These are phyloP conservation scores for Pararge aegeria DNA, from an alignment of 1,140 invertebrate species.

Conservation along the genomic window DNA sequence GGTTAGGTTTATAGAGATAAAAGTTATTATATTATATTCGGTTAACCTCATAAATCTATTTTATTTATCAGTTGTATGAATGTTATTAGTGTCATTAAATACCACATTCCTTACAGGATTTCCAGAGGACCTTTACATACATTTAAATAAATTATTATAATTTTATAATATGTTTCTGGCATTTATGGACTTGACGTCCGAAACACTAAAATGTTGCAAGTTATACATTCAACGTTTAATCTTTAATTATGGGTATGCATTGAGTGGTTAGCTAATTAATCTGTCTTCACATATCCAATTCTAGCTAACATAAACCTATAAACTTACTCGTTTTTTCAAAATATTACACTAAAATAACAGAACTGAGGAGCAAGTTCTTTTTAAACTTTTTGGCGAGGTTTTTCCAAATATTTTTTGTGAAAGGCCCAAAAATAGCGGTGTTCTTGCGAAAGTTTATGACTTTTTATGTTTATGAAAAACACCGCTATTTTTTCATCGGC, in stretches of 20 bases:
- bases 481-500: too few species aligned
- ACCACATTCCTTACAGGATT: conserved; percentile 56
- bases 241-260: conserved; percentile 11
- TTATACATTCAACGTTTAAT: not conserved
- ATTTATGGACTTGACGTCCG: conserved; percentile 26
- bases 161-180: conserved; percentile 46
- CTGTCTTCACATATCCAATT: conserved; percentile 17
- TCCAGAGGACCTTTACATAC: conserved; percentile 22
- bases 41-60: conserved; percentile 14
- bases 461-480: too few species aligned
- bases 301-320: not conserved
- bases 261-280: conserved; percentile 16
- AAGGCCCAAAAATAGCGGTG: too few species aligned
- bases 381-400: too few species aligned
- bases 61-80: conserved; percentile 30
- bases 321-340: too few species aligned
- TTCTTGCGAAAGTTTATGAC: too few species aligned
- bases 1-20: too few species aligned
- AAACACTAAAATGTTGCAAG: not conserved
- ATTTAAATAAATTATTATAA: conserved; percentile 9
- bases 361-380: too few species aligned
- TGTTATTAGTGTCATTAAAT: conserved; percentile 57
- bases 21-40: too few species aligned
- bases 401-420: too few species aligned
- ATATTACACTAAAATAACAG: too few species aligned